Base-by-base conservation (phyloP, 2,113 vertebrate genomes). In the Dipodomys ordii region DNA sequence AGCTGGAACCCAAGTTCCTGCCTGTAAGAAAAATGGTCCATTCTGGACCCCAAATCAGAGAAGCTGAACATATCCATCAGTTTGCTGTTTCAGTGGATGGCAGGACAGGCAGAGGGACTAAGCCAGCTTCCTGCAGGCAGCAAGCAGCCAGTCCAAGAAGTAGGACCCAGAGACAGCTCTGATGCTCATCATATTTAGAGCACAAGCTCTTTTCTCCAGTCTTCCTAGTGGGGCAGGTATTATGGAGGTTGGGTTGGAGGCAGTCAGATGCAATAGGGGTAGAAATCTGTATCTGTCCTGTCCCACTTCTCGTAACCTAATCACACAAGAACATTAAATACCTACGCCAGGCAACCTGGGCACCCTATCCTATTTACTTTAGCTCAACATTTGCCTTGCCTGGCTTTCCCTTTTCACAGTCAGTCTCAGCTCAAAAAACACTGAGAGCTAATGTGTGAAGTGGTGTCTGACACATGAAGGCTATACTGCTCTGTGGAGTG, bases 21-120 rank as follows among this genome's bases (percentile, higher is more conserved):
- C 46, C 60, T 32, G 57, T 18, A 79, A 88, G 71, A 83, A 91
- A 93, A 73, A 83, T 27, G 60, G 65, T 53, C 81, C 44, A 46
- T 11, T 46, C 44, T 44, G 27, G 44, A 49, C 86, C 67, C 44
- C 28, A 32, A 73, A 15, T 62, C 28, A 7, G 78, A 27, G 60
- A 57, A 15, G 35, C 85, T n/a, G 23, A 79, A 18, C 10, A 12
- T 2, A 18, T 74, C 77, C 39, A 78, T 19, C 16, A 18, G 69
- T 85, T 77, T 46, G 57, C 30, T 87, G 20, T 35, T 65, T 81
- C 81, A 39, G 27, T 27, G 9, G 27, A 80, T 8, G 20, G 32
- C 10, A 22, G 79, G 65, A 2, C 13, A 35, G 73, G 46, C 27
- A 65, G 46, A 35, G 5, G 5, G 7, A 13, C 49, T n/a, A 81